Percentiles rank a stretch among this genome's conserved stretches.
phyloP scores from a whole-genome alignment of 2,888 invertebrate genomes.

The Mesopsocus fuscifrons region DNA sequence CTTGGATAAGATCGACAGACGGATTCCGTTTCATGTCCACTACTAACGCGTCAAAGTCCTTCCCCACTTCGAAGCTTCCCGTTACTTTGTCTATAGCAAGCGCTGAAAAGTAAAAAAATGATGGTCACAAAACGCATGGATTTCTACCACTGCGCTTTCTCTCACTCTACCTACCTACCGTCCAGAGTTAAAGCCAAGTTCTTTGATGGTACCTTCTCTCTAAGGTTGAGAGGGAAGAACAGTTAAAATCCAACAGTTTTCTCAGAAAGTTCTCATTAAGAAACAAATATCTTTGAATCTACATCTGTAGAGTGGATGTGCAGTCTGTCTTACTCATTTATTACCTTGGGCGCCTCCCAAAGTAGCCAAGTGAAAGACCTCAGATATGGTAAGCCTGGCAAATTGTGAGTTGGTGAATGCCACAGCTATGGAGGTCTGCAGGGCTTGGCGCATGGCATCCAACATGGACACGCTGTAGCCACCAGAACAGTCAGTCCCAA shows the following conservation, averaged over 20 bases:
- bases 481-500: conserved; percentile 53
- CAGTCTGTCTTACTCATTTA: no score
- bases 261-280: no score
- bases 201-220: no score
- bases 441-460: conserved; percentile 48
- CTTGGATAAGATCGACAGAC: conserved; percentile 20
- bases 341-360: conserved; percentile 66
- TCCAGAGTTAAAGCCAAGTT: no score
- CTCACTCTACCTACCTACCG: no score
- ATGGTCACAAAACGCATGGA: no score
- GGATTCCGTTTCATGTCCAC: conserved; percentile 35
- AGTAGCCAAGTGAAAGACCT: conserved; percentile 70
- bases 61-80: conserved; percentile 63
- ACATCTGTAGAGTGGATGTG: no score
- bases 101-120: conserved; percentile 33
- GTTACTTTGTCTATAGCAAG: conserved; percentile 49
- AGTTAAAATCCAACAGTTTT: no score
- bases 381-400: conserved; percentile 23
- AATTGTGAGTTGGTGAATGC: conserved; percentile 34
- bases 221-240: no score
- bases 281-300: no score
- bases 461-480: conserved; percentile 60
- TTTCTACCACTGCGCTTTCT: neutral
- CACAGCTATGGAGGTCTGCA: conserved; percentile 53
- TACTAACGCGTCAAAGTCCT: conserved; percentile 73